Evolutionary conservation across 2,888 invertebrate species (phyloP), one percentile per base, ranked within the genome.

Genomic region (Pecten maximus): DNA sequence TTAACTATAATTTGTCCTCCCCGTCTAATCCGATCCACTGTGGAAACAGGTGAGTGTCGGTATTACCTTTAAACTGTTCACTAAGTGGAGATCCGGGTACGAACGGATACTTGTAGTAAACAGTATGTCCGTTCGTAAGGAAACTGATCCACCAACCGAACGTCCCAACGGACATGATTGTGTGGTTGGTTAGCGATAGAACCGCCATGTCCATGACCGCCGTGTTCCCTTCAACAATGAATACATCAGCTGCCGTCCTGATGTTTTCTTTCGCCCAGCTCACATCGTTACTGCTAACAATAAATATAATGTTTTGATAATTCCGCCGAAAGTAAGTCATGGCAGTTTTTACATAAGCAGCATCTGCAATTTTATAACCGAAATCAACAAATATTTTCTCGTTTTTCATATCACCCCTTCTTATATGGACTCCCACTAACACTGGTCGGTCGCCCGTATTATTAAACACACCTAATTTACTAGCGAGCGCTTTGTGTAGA

Each of bases 81-180:
- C 88, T 74, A n/a, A 91, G 90, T 6, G n/a, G 28, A 54, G 91
- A 91, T 50, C 89, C 91, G 2, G 44, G 48, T 3, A 88, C 87
- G 54, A 86, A 91, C 0, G 89, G 89, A 28, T 91, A 88, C 88
- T 89, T 89, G 40, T 89, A 91, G 40, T 89, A 54, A 40, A 91
- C 54, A 35, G 88, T 89, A 23, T 40, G 50, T 1, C 91, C 91
- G 12, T 88, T 50, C 4, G 91, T 87, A 16, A 91, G 50, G 50
- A 74, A 91, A n/a, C 74, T 54, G 0, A 89, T 87, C 87, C 89
- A 87, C 92, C 92, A 93, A 28, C 93, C 91, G 86, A 89, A 93
- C 0, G 92, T 91, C 0, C 93, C 93, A 6, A 93, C 92, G 0
- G 93, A 89, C 88, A 92, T 91, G 1, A 93, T 90, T 10, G 89